A percentile compares a stretch with the other conserved stretches of the same genome.
Conservation (phyloP, 2,888 invertebrate genomes). For the Drosophila hamatofila region DNA sequence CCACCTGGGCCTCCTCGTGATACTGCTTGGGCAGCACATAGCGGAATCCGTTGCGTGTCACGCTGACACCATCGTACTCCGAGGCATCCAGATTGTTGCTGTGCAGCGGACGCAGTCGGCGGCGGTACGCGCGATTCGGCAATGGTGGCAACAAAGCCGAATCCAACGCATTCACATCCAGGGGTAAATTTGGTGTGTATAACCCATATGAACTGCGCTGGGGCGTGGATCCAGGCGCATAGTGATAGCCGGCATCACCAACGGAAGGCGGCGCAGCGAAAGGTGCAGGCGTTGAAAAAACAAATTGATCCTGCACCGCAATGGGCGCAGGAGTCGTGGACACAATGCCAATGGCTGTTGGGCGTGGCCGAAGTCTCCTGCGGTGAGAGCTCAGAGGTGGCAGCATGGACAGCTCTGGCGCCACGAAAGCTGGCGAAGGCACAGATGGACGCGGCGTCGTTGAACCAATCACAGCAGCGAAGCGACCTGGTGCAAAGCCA, state of each 20-base stretch:
- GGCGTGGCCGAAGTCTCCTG: conserved; percentile 72
- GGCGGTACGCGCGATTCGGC: conserved; percentile 63
- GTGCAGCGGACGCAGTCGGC: conserved; percentile 71
- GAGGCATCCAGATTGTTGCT: conserved; percentile 86
- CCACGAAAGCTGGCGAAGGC: conserved; percentile 23
- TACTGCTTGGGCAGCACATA: conserved; percentile 94
- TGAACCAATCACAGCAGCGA: conserved; percentile 53
- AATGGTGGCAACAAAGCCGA: conserved; percentile 75
- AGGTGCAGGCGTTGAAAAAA: conserved; percentile 79
- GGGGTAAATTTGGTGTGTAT: conserved; percentile 70
- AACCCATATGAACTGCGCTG: conserved; percentile 50
- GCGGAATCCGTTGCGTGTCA: conserved; percentile 92
- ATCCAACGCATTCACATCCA: conserved; percentile 76
- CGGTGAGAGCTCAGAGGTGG: conserved; percentile 74
- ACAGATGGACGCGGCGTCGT: conserved; percentile 54
- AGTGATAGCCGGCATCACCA: conserved; percentile 68
- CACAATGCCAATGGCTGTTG: conserved; percentile 73
- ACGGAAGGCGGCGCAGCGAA: conserved; percentile 75
- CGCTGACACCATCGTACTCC: conserved; percentile 90
- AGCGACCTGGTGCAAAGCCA: conserved; percentile 56
- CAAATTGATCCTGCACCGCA: conserved; percentile 57
- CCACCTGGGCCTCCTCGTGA: conserved; percentile 91
- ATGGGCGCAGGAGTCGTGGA: conserved; percentile 79
- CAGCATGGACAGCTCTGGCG: conserved; percentile 69
- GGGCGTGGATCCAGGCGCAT: conserved; percentile 74